Conservation (phyloP, 2,113 vertebrate species). For the Rutilus rutilus region DNA sequence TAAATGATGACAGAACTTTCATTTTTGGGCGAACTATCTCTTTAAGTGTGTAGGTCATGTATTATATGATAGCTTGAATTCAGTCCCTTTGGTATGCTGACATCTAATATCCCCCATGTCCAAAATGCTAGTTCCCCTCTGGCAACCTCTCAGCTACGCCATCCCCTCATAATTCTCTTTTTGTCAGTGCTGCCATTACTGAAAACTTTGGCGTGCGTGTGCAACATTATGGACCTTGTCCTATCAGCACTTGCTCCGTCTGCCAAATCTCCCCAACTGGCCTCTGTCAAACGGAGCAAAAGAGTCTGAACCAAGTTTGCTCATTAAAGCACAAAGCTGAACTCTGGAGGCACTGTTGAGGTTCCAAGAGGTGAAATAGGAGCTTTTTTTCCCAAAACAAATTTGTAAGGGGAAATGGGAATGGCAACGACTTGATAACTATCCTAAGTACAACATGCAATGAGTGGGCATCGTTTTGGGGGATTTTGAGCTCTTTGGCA, state of each 20-base stretch:
- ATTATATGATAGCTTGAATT: background rate
- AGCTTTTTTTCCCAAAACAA: constrained; percentile 71
- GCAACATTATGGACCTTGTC: constrained; percentile 69
- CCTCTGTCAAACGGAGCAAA: constrained; percentile 61
- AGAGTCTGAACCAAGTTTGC: constrained; percentile 40
- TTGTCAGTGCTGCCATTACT: constrained; percentile 62
- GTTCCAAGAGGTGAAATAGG: constrained; percentile 67
- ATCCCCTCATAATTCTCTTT: constrained; percentile 46
- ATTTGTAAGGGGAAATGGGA: constrained; percentile 60
- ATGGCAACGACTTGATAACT: constrained; percentile 58
- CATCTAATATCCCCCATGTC: constrained; percentile 13
- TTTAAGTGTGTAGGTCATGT: background rate
- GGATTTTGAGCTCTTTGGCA: constrained; percentile 61
- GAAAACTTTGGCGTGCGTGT: constrained; percentile 61
- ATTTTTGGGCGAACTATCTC: background rate
- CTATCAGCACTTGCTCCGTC: constrained; percentile 69
- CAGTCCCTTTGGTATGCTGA: constrained; percentile 11
- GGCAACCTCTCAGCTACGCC: constrained; percentile 47
- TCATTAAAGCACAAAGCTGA: constrained; percentile 64
- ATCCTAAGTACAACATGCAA: constrained; percentile 42
- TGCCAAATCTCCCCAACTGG: constrained; percentile 67
- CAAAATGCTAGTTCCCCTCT: constrained; percentile 39
- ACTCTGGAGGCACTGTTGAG: constrained; percentile 59
- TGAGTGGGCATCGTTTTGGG: background rate
- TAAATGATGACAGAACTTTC: background rate